Evolutionary conservation across 2,113 vertebrate genomes (phyloP).

Genomic region (Oryzias javanicus): DNA sequence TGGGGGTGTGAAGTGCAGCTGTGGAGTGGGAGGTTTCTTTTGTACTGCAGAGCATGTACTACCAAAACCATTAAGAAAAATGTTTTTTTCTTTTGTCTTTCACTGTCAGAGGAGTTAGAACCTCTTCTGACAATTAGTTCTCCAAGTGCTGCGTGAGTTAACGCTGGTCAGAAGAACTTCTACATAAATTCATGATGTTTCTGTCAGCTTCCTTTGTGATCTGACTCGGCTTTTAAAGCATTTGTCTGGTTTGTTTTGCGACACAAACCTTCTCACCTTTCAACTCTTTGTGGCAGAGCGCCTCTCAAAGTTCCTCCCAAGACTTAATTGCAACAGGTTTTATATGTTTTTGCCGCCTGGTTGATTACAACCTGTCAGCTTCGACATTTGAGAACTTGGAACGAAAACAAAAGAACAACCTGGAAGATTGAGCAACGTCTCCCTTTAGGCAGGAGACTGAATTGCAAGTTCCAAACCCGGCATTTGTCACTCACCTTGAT

Average conservation of each 20-base stretch:
- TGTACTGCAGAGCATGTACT: conserved; percentile 1
- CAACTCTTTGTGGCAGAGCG: neutral
- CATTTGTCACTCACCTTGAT: conserved; percentile 62
- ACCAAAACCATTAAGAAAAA: neutral
- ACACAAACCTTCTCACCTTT: neutral
- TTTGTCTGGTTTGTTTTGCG: too few species aligned
- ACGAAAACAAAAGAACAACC: conserved; percentile 2
- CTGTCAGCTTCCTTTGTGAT: too few species aligned
- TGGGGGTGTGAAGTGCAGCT: conserved; percentile 12
- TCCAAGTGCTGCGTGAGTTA: too few species aligned
- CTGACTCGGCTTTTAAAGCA: too few species aligned
- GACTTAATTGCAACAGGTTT: neutral
- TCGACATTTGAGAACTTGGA: conserved; percentile 15
- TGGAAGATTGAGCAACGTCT: conserved; percentile 33
- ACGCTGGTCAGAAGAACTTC: too few species aligned
- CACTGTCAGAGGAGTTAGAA: too few species aligned
- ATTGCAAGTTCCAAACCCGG: conserved; percentile 25
- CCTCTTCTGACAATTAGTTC: too few species aligned
- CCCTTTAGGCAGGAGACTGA: conserved; percentile 27
- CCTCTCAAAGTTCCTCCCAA: neutral
- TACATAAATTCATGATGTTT: too few species aligned
- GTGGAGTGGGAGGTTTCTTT: conserved; percentile 7
- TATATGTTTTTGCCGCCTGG: conserved; percentile 26
- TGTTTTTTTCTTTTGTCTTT: neutral
- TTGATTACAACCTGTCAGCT: conserved; percentile 24